Evolutionary conservation across 2,113 vertebrate species (phyloP), one percentile per base, ranked within the genome.

Genomic region (Amphiprion percula): DNA sequence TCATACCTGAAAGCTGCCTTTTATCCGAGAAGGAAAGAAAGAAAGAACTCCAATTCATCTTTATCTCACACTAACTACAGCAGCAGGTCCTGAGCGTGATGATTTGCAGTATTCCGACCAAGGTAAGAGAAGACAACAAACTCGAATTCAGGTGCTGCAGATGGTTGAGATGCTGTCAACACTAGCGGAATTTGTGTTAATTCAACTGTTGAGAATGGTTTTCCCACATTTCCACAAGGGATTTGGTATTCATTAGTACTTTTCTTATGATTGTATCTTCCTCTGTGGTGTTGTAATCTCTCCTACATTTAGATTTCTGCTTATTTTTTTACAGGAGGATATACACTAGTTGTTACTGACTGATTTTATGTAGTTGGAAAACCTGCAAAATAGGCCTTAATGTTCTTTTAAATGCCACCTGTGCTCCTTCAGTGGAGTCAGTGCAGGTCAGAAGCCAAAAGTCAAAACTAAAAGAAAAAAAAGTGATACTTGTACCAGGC

Each of bases 51-150:
- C 28, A 77, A 50, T 68, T 7, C 74, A 19, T 64, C 54, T 60
- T 82, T 30, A 50, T 76, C 58, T 63, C 33, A 41, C 24, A 26
- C 37, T 28, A 74, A 52, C 65, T 33, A 54, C 56, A 74, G 65
- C 71, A 61, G 84, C 61, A 69, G 56, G 79, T 86, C 56, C 47
- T 63, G 39, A 73, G 67, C 53, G 50, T 62, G 68, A 65, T 47
- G 76, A 74, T 81, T 55, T 82, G 28, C 24, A 61, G 53, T 30
- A 61, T 33, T 76, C 39, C 54, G 47, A 16, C 60, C 50, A 49
- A 2, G 81, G 90, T 90, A 79, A 86, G 87, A 84, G 77, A 78
- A 62, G 74, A 78, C 78, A 84, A 80, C 77, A 83, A 65, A 82
- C 33, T 79, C 59, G 65, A 26, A 80, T 67, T 73, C 15, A 4